Evolutionary conservation across 2,888 invertebrate genomes (phyloP).

Genomic region (Diarsia rubi): DNA sequence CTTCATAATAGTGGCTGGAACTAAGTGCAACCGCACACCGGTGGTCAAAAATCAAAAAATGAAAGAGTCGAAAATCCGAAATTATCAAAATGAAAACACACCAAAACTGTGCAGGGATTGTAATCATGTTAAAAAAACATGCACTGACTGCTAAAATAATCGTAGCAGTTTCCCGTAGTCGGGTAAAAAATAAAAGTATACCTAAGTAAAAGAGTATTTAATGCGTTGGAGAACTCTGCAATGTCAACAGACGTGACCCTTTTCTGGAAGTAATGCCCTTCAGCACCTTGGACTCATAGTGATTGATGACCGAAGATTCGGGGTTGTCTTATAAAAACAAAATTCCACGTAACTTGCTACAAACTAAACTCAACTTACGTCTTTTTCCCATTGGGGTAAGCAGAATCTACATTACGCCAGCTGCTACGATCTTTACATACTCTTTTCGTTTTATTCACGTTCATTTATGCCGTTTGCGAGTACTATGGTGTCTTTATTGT

Average conservation of each 20-base stretch:
- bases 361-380: not conserved
- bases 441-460: not conserved
- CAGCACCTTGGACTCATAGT: slow-evolving; percentile 21
- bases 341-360: not conserved
- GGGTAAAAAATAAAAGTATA: not conserved
- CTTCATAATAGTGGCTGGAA: too few species aligned
- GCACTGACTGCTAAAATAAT: not conserved
- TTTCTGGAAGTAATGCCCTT: slow-evolving; percentile 17
- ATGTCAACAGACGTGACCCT: slow-evolving; percentile 29
- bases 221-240: not conserved
- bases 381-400: not conserved
- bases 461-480: not conserved
- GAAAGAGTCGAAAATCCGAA: not conserved
- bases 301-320: slow-evolving; percentile 23
- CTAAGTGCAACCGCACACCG: too few species aligned
- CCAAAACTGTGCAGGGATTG: too few species aligned
- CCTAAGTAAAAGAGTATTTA: not conserved
- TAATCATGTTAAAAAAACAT: not conserved
- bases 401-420: too few species aligned
- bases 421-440: not conserved
- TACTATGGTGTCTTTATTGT: not conserved
- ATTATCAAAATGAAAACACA: not conserved
- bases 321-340: slow-evolving; percentile 4
- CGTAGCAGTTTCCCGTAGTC: not conserved
- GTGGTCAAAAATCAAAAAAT: too few species aligned